Evolutionary conservation across 2,888 invertebrate species (phyloP).

Genomic region (Rhagonycha fulva): DNA sequence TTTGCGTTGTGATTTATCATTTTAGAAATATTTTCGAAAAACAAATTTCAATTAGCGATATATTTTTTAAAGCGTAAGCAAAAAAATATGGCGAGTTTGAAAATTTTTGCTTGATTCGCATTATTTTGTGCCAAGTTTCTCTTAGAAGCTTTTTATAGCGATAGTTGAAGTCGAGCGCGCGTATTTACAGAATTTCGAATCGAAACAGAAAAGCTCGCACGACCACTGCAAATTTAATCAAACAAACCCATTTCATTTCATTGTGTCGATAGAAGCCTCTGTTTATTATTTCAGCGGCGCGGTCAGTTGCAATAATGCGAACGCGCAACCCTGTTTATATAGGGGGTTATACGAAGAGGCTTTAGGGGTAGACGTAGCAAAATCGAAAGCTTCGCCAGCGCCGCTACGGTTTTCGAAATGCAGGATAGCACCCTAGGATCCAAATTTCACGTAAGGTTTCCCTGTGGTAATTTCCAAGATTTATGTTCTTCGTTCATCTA

Average conservation of each 20-base stretch:
- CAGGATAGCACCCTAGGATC: slow-evolving; percentile 18
- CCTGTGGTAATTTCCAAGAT: slow-evolving; percentile 27
- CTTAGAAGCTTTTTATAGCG: not conserved
- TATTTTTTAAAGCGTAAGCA: slow-evolving; percentile 1
- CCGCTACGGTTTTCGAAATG: slow-evolving; percentile 21
- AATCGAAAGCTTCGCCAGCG: slow-evolving; percentile 2
- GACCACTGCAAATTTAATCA: slow-evolving; percentile 37
- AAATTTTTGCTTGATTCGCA: not conserved
- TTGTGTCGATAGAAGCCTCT: slow-evolving; percentile 34
- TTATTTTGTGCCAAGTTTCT: not conserved
- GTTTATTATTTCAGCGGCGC: slow-evolving; percentile 41
- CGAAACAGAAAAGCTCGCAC: slow-evolving; percentile 29
- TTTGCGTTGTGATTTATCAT: not conserved
- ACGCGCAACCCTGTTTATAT: slow-evolving; percentile 31
- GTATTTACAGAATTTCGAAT: slow-evolving; percentile 27
- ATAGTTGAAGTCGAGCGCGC: not conserved
- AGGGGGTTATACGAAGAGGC: slow-evolving; percentile 20
- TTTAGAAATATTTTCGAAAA: not conserved
- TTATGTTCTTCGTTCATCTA: slow-evolving; percentile 30
- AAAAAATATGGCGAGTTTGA: not conserved
- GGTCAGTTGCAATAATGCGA: slow-evolving; percentile 37
- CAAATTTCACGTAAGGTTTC: slow-evolving; percentile 29
- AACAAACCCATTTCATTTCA: slow-evolving; percentile 38
- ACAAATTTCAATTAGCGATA: not conserved
- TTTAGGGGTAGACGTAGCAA: slow-evolving; percentile 19